Base-by-base conservation (phyloP, 2,888 invertebrate genomes). In the Vesta saturnalis region DNA sequence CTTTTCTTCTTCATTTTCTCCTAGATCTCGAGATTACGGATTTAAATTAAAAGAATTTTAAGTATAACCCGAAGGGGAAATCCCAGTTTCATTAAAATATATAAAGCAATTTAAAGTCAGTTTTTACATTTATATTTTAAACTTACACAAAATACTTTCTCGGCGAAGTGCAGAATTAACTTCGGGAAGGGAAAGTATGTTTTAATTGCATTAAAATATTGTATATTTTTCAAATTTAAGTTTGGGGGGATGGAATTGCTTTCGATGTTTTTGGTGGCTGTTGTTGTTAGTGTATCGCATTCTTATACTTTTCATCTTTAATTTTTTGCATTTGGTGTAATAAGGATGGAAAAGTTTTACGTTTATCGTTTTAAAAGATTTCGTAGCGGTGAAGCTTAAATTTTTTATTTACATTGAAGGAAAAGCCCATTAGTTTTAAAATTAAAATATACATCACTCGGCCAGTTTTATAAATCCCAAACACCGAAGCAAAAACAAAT, bases 381-480 rank as follows among this genome's bases (percentile, higher is more conserved):
- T 76, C 72, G 73, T 69, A 73, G 71, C 72, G 70, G 74, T 74
- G 71, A 74, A 73, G 74, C 79, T 79, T 77, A 77, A 79, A 78
- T 81, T 81, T 81, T 81, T 80, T 80, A 81, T 81, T 81, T 78
- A 79, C 80, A 81, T 80, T 77, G 79, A 76, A 79, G 79, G 79
- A 77, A 79, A 78, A 77, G 76, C 76, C 81, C 82, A 81, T 82
- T 83, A 83, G 82, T 82, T 82, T 81, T 80, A 80, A 83, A 83
- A 83, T 83, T 82, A 83, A 83, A 83, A 83, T 83, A 83, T 83
- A 83, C 83, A 83, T 82, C 82, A 83, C 81, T 79, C 77, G 73
- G 66, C 69, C 69, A 66, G 69, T 70, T 70, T 70, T 70, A 70
- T 70, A 70, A 64, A 64, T 66, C 68, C 75, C 77, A 78, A 76